Evolutionary conservation across 2,113 vertebrate species (phyloP).

Genomic region (Chlorodrepanis virens): DNA sequence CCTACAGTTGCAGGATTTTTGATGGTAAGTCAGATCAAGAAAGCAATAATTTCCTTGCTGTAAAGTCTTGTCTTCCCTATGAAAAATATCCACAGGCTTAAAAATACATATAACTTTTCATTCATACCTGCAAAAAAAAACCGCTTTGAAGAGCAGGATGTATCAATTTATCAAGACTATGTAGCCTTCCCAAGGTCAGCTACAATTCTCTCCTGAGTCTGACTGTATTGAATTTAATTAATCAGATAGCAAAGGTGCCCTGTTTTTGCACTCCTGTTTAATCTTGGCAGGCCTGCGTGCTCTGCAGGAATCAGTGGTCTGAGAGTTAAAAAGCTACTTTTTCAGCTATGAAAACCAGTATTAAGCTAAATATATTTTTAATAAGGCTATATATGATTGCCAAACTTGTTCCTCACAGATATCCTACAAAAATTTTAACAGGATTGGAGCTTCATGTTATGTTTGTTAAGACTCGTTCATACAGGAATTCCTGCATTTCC

Average conservation of each 20-base stretch:
- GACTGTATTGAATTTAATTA: background rate
- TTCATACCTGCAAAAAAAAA: background rate
- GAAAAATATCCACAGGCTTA: background rate
- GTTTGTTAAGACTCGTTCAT: background rate
- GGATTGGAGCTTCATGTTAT: background rate
- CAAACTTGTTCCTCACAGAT: background rate
- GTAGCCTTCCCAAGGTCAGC: background rate
- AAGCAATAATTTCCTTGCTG: background rate
- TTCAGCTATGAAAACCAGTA: background rate
- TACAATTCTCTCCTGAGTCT: background rate
- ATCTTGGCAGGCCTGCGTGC: background rate
- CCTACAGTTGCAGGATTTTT: background rate
- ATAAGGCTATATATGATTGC: background rate
- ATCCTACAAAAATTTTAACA: background rate
- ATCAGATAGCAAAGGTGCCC: background rate
- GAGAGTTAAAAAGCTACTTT: background rate
- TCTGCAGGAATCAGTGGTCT: background rate
- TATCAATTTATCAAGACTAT: background rate
- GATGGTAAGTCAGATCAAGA: background rate
- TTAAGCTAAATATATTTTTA: background rate
- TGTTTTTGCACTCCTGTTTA: background rate
- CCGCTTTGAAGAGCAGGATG: fast-evolving
- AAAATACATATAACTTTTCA: background rate
- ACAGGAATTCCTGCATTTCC: background rate
- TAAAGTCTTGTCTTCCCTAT: background rate